phyloP scores from a whole-genome alignment of 2,797 vertebrate genomes.

The Prunella strophiata region DNA sequence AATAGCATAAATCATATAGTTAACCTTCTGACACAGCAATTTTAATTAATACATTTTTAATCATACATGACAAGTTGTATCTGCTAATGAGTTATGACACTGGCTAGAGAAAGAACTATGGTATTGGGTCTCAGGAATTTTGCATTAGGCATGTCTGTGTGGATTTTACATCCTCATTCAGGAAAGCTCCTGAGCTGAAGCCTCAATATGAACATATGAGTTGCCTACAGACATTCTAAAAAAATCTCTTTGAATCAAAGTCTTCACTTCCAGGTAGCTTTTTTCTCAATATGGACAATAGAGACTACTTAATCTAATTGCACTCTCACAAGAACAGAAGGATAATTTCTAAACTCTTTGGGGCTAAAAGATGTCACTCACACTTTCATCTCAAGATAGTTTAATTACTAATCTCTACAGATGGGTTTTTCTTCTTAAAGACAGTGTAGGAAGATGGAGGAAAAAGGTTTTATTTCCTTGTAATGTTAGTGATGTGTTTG shows the following conservation, averaged over 20 bases:
- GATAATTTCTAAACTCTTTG: neutral
- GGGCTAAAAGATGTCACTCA: neutral
- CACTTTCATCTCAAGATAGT: neutral
- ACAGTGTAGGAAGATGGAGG: neutral
- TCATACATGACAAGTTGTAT: conserved; percentile 35
- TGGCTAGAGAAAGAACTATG: neutral
- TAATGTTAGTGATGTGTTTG: conserved; percentile 27
- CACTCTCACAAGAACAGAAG: neutral
- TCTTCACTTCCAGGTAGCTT: neutral
- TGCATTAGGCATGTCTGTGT: neutral
- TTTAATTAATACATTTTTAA: conserved; percentile 72
- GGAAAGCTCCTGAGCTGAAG: neutral
- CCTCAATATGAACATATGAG: rapidly evolving
- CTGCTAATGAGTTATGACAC: conserved; percentile 3
- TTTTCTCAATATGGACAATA: neutral
- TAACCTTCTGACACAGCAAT: conserved; percentile 53
- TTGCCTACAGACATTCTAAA: neutral
- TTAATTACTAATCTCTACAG: conserved; percentile 19
- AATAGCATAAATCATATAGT: conserved; percentile 57
- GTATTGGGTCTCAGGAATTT: neutral
- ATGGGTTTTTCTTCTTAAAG: neutral
- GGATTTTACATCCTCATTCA: neutral
- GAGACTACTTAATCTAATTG: neutral
- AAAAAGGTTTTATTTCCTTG: neutral
- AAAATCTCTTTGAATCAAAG: neutral